These are phyloP conservation scores for Orchesella flavescens DNA, from an alignment of 2,888 invertebrate species.

Conservation along the genomic window DNA sequence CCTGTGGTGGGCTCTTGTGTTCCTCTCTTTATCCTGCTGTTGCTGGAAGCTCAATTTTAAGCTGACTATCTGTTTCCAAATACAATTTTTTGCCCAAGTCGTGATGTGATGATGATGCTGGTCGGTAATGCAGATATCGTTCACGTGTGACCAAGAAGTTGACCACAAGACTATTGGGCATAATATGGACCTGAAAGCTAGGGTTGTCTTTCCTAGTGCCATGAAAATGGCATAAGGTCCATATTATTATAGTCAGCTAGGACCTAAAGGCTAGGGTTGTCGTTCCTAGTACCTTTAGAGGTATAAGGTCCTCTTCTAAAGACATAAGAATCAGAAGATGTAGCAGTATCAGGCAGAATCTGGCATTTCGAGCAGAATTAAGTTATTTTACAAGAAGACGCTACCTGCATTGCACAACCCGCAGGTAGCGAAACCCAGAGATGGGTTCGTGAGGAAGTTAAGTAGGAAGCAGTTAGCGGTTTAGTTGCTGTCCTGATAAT, in stretches of 20 bases:
- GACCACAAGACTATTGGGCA: conserved; percentile 10
- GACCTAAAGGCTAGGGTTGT: conserved; percentile 55
- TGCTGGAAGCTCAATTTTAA: conserved; percentile 26
- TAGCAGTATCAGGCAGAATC: not conserved
- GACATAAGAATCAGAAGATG: not conserved
- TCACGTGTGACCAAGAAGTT: conserved; percentile 14
- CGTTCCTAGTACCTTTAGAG: conserved; percentile 47
- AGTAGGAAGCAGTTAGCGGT: conserved; percentile 17
- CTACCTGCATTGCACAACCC: conserved; percentile 53
- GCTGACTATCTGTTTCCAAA: conserved; percentile 22
- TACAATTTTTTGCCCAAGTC: not conserved
- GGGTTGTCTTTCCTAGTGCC: conserved; percentile 61
- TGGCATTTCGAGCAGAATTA: not conserved
- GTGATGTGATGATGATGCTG: conserved; percentile 37
- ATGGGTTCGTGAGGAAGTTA: conserved; percentile 13
- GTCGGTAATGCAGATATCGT: conserved; percentile 18
- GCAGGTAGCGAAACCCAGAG: conserved; percentile 24
- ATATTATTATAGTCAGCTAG: not conserved
- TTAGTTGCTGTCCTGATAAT: not conserved
- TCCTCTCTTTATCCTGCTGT: conserved; percentile 19
- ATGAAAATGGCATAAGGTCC: conserved; percentile 40
- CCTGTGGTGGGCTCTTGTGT: conserved; percentile 29
- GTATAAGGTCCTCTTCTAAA: conserved; percentile 32
- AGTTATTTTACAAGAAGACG: not conserved
- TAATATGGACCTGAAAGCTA: conserved; percentile 53